Percentiles rank a stretch among this genome's conserved stretches.
Evolutionary conservation across 1,140 invertebrate species (phyloP).

Genomic region (Aphelenchoides avenae): DNA sequence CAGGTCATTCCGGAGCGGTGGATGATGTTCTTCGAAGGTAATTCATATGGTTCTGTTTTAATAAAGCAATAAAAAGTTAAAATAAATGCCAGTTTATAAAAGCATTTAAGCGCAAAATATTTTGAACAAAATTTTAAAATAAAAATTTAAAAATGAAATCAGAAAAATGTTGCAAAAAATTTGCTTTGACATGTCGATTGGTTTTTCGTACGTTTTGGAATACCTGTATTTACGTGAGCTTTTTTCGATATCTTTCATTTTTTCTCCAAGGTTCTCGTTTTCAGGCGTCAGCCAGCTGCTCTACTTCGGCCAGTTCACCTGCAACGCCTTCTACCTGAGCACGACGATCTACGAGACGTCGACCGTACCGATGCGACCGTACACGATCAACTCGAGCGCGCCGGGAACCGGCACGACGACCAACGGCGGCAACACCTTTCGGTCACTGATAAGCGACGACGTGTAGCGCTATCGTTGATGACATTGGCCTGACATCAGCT

Average conservation of each 20-base stretch:
- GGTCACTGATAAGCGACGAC: no score
- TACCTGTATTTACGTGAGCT: not conserved
- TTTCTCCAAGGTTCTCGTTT: no score
- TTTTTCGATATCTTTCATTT: not conserved
- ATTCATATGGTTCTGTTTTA: constrained; percentile 13
- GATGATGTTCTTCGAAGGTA: constrained; percentile 33
- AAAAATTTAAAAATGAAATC: no score
- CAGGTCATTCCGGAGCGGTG: constrained; percentile 32
- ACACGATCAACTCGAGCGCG: no score
- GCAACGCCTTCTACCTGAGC: constrained; percentile 51
- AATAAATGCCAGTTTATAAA: constrained; percentile 9
- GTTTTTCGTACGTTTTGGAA: no score
- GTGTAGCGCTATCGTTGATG: no score
- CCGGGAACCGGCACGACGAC: no score
- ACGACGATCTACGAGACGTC: constrained; percentile 55
- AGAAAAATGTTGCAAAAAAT: no score
- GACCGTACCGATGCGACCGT: constrained; percentile 20
- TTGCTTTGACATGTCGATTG: no score
- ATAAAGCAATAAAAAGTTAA: constrained; percentile 5
- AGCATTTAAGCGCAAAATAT: constrained; percentile 5
- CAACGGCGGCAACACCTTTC: no score
- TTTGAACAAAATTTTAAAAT: no score
- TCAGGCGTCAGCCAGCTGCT: constrained; percentile 48
- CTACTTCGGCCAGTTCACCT: constrained; percentile 54
- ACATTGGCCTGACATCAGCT: no score